Conservation (phyloP, 2,888 invertebrate species). For the Hirtodrosophila confusa region DNA sequence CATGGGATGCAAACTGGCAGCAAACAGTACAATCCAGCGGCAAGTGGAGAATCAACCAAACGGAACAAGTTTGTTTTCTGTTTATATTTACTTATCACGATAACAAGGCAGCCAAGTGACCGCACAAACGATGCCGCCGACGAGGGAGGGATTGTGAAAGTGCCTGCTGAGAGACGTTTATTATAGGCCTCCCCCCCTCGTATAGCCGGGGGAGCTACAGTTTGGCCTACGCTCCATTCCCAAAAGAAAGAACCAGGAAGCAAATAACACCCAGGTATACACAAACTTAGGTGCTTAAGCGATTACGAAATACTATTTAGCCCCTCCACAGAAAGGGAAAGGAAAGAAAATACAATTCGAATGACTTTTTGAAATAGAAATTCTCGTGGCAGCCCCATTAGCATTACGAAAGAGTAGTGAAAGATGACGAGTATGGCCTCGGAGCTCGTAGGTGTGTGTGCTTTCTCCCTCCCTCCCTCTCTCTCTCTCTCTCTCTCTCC, state of each 20-base stretch:
- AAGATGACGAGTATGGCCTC: constrained; percentile 34
- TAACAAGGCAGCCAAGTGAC: constrained; percentile 33
- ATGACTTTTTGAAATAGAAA: constrained; percentile 21
- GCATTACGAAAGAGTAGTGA: constrained; percentile 56
- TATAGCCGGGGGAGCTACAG: not conserved
- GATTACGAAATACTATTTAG: constrained; percentile 29
- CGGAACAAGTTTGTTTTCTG: constrained; percentile 16
- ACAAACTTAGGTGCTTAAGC: constrained; percentile 3
- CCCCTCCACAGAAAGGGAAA: not conserved
- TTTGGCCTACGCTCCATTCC: constrained; percentile 11
- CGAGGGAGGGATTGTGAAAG: constrained; percentile 43
- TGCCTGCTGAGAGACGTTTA: constrained; percentile 7
- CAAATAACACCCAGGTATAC: constrained; percentile 17
- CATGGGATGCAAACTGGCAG: constrained; percentile 3
- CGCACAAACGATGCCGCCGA: constrained; percentile 1
- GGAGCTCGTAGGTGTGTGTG: constrained; percentile 19
- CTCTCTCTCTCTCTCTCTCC: not conserved
- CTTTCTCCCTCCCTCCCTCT: constrained; percentile 6
- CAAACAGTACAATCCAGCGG: constrained; percentile 9
- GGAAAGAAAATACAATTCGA: constrained; percentile 4
- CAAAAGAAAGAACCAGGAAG: constrained; percentile 20
- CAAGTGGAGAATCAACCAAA: constrained; percentile 10
- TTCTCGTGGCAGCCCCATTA: constrained; percentile 33
- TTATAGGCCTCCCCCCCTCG: not conserved
- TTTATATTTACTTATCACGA: constrained; percentile 54